Evolutionary conservation across 2,113 vertebrate genomes (phyloP), one percentile per base, ranked within the genome.

Genomic region (Asarcornis scutulata): DNA sequence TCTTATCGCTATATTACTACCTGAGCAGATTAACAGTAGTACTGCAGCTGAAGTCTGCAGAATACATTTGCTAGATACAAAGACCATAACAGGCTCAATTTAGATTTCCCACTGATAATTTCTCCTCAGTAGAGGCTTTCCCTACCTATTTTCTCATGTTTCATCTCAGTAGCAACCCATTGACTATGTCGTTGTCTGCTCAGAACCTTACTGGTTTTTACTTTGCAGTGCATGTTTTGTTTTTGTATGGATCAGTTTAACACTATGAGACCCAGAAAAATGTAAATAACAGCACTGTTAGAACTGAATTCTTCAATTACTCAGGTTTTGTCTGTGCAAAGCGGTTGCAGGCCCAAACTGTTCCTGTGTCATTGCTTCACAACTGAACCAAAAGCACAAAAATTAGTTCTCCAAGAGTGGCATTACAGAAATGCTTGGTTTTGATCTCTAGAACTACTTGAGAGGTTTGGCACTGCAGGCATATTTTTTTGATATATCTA

Each of bases 351-450:
- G 17, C 40, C 21, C 32, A 7, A 14, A 42, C 2, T 74, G 21
- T 69, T 91, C 44, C 46, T 89, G 21, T 50, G 62, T 79, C 58
- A 17, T 53, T 27, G 20, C 38, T 82, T 89, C 1, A 4, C 52
- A 71, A 7, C 34, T 83, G 31, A 86, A 38, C 40, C 22, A 71
- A 48, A 7, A 60, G 22, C 31, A 48, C 1, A 71, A 22, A 62
- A 56, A 69, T 38, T 52, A 0, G 0, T 20, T 31, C 17, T 46
- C 22, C 29, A 53, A 44, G 64, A 80, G 23, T 20, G 8, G 9
- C 17, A 44, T 56, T 26, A 29, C 53, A 66, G 44, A 53, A 12
- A 29, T 66, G 6, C 73, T 68, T 74, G 31, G 31, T 56, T 23
- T 56, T 36, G 12, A 10, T 78, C 14, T 74, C 38, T 55, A 25